Conservation (phyloP, 1,140 invertebrate genomes). For the Colletes latitarsis region DNA sequence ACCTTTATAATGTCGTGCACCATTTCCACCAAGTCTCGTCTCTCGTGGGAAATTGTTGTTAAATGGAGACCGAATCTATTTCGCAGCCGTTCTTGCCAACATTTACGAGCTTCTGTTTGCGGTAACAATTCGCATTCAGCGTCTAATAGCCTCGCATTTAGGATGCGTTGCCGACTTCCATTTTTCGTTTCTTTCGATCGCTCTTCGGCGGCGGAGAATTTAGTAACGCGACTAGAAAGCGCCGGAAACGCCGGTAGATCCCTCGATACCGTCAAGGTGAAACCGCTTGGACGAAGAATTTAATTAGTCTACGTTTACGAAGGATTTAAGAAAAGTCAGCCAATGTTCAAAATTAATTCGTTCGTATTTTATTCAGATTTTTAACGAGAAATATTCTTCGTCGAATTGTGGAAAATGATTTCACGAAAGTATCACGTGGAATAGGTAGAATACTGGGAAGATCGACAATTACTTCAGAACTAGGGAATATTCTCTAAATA, state of each 20-base stretch:
- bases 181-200: neutral
- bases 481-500: neutral
- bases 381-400: no score
- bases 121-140: slow-evolving; percentile 8
- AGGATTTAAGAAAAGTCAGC: neutral
- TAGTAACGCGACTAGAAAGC: neutral
- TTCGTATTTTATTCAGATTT: no score
- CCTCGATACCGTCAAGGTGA: neutral
- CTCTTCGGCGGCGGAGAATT: neutral
- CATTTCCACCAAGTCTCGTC: slow-evolving; percentile 33
- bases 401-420: no score
- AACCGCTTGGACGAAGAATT: neutral
- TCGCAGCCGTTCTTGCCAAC: neutral
- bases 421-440: no score
- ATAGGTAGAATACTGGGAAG: no score
- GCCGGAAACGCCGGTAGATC: neutral
- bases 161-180: neutral
- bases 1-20: slow-evolving; percentile 3
- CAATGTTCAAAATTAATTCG: no score
- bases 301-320: neutral
- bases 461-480: neutral
- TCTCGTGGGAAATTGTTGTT: slow-evolving; percentile 51
- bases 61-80: slow-evolving; percentile 26
- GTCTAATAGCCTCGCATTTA: slow-evolving; percentile 4
- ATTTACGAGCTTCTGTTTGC: slow-evolving; percentile 35